Percentiles rank a stretch among this genome's conserved stretches.
Evolutionary conservation across 64 coral and sea anemone genomes (phyloP).

Genomic region (Stichodactyla mertensii): DNA sequence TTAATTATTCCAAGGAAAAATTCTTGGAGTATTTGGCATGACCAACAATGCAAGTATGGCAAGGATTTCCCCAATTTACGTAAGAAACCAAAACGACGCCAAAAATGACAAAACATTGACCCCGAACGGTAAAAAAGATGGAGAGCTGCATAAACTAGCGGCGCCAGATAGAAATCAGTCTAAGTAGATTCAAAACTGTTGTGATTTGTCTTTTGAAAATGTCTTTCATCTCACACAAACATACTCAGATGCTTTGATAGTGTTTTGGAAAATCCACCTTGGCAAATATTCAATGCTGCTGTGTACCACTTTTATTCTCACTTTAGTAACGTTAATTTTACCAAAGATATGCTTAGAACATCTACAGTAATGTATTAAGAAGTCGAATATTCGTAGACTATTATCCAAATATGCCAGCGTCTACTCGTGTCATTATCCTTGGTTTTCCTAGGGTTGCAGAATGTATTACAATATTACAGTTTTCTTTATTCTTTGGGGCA

Average conservation of each 20-base stretch:
- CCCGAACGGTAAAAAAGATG: neutral
- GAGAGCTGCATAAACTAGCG: neutral
- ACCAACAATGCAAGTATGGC: neutral
- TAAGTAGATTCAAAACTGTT: neutral
- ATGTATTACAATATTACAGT: no score
- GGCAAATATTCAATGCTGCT: neutral
- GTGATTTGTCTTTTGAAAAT: constrained; percentile 1
- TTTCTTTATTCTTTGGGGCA: no score
- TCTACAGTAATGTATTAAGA: neutral
- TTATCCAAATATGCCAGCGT: no score
- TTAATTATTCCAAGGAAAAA: constrained; percentile 1
- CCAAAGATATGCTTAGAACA: neutral
- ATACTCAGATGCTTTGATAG: neutral
- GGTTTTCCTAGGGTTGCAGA: no score
- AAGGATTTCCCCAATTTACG: neutral
- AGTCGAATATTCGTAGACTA: no score
- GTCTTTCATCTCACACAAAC: neutral
- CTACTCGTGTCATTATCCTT: no score
- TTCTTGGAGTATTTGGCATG: neutral
- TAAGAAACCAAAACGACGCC: neutral
- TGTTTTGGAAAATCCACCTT: neutral
- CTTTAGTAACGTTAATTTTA: neutral
- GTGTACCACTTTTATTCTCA: neutral
- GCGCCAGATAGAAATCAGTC: neutral
- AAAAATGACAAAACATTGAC: constrained; percentile 4